Percentiles rank a stretch among this genome's conserved stretches.
Evolutionary conservation across 2,888 invertebrate genomes (phyloP).

Genomic region (Noctua janthe): DNA sequence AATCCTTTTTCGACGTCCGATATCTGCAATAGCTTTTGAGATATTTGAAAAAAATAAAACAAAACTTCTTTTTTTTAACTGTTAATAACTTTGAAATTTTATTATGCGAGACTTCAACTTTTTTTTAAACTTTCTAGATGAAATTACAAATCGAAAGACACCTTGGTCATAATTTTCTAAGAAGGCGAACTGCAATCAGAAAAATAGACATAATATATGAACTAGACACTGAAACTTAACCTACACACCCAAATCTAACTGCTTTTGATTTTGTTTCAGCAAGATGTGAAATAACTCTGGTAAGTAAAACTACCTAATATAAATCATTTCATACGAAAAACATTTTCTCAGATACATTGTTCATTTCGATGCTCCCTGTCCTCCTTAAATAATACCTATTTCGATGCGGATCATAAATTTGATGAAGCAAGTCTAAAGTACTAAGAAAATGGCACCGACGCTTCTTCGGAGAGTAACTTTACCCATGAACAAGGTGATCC

Average conservation of each 20-base stretch:
- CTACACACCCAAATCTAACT: background rate
- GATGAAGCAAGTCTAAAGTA: slow-evolving; percentile 93
- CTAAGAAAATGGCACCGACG: slow-evolving; percentile 92
- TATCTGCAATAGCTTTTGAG: too few species aligned
- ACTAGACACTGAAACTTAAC: background rate
- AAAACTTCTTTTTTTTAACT: too few species aligned
- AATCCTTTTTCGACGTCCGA: too few species aligned
- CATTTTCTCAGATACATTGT: background rate
- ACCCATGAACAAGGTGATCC: slow-evolving; percentile 92
- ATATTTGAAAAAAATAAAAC: too few species aligned
- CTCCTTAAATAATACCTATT: slow-evolving; percentile 75
- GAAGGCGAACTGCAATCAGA: too few species aligned
- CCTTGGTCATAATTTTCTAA: too few species aligned
- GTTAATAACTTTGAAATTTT: too few species aligned
- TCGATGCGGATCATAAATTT: slow-evolving; percentile 95
- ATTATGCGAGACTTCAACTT: too few species aligned
- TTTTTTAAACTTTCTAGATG: too few species aligned
- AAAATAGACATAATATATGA: too few species aligned
- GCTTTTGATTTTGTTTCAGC: background rate
- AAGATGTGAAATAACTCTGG: background rate
- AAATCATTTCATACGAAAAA: background rate
- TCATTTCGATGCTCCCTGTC: too few species aligned
- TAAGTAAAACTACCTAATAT: background rate
- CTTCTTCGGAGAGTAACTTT: slow-evolving; percentile 90
- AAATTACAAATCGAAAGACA: too few species aligned